phyloP scores from a whole-genome alignment of 2,888 invertebrate species.

The Euclidia mi region DNA sequence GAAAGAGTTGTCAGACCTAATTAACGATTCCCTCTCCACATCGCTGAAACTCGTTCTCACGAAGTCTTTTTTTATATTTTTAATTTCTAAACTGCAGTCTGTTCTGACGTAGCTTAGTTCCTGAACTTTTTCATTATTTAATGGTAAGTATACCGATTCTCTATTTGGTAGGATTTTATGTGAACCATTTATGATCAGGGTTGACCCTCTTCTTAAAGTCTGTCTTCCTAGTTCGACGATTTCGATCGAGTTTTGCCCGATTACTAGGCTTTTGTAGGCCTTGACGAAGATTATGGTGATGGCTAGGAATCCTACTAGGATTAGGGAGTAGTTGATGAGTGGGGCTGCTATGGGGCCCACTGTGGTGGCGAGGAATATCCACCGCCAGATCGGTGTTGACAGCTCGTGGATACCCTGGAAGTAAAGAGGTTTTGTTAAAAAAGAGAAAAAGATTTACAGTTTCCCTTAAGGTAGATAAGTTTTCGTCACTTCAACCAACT shows the following conservation, averaged over 20 bases:
- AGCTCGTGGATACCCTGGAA: slow-evolving; percentile 94
- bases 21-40: slow-evolving; percentile 75
- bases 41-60: slow-evolving; percentile 74
- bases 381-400: slow-evolving; percentile 94
- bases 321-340: slow-evolving; percentile 92
- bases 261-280: slow-evolving; percentile 93
- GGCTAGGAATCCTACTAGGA: slow-evolving; percentile 92
- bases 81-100: slow-evolving; percentile 71
- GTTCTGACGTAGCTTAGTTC: slow-evolving; percentile 67
- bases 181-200: slow-evolving; percentile 90
- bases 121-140: slow-evolving; percentile 62
- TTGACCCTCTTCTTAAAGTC: slow-evolving; percentile 92
- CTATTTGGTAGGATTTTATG: slow-evolving; percentile 86
- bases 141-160: slow-evolving; percentile 87
- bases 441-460: not conserved
- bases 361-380: slow-evolving; percentile 95
- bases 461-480: too few species aligned
- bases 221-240: slow-evolving; percentile 94
- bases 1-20: slow-evolving; percentile 80
- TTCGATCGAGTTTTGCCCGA: slow-evolving; percentile 92
- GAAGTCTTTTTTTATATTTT: slow-evolving; percentile 71
- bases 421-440: slow-evolving; percentile 17
- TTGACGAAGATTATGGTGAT: slow-evolving; percentile 92
- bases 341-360: slow-evolving; percentile 93
- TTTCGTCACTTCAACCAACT: too few species aligned